Base-by-base conservation (phyloP, 1,140 invertebrate genomes). In the Octopus sinensis region DNA sequence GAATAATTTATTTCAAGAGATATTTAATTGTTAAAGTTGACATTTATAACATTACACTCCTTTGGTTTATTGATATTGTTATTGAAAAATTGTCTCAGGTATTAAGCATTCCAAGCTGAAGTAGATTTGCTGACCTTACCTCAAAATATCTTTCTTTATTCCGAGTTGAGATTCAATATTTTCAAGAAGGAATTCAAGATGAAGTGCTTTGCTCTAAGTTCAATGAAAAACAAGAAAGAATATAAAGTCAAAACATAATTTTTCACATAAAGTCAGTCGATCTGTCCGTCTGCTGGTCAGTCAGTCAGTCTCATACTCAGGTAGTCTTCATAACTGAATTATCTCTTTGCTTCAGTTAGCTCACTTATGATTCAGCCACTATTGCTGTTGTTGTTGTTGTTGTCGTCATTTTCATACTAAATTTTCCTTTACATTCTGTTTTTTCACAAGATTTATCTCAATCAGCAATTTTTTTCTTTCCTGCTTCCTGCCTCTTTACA, bases 101-200 rank as follows among this genome's bases (percentile, higher is more conserved):
- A 43, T 43, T 43, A 43, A 43, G 30, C 30, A 43, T 43, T 43
- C 30, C 0, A 43, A 43, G 30, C 30, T 43, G 30, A 43, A 43
- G 30, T 43, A 43, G 30, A 43, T 43, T 43, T 43, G 30, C 30
- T 43, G 30, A n/a, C 13, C 68, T 73, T 13, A 73, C 68, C 68
- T 73, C 13, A 73, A 17, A 73, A 73, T 73, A 23, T 73, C 68
- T 13, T 73, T 73, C 13, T 73, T 73, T 12, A 73, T 73, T 73
- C 68, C 68, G 30, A 73, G 30, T 23, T 73, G 68, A 9, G 68
- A 73, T 73, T 73, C 68, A 73, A 73, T 73, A 73, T 73, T 73
- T 73, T 73, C 68, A 73, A 73, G 68, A 5, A 73, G 68, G 13
- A 6, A n/a, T 17, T 6, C 6, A 13, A 73, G 68, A 73, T 73